Base-by-base conservation (phyloP, 2,113 vertebrate species). In the Malurus alboscapulatus region DNA sequence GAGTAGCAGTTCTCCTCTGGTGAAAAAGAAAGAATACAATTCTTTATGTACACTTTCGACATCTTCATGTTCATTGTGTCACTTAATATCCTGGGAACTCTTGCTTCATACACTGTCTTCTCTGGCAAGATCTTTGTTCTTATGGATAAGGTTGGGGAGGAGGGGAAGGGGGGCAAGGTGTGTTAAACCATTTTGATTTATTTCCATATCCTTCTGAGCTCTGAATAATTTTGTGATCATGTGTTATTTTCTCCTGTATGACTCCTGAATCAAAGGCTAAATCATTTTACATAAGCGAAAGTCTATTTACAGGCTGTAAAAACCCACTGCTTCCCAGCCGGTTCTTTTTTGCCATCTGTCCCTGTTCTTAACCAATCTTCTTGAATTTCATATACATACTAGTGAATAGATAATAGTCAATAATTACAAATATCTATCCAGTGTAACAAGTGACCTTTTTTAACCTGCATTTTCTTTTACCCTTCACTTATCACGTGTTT, bases 281-380 rank as follows among this genome's bases (percentile, higher is more conserved):
- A 93, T 80, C 38, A 57, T 95, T 95, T 93, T 95, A 94, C 67
- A 83, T 95, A 95, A 95, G 85, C 20, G 1, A 30, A 75, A 93
- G 47, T 94, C 93, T 95, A 87, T 96, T 94, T 96, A 71, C 62
- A 87, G 87, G n/a, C 90, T 94, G 78, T 79, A 95, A 93, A 91
- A 95, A 79, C 82, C 87, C 90, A 89, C 92, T 90, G 54, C 63
- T 95, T 95, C 81, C 82, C 78, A 90, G 54, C 17, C 50, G 4
- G 82, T 87, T 95, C 87, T 94, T 84, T 87, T 87, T 85, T 87
- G 58, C 93, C 94, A 96, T 96, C 94, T 96, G 96, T 96, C 92
- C 66, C 58, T 80, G 54, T 87, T 90, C 92, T 72, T 94, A 91
- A 84, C 66, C 66, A 89, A 21, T 91, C 62, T 91, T 32, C 16